Base-by-base conservation (phyloP, 2,113 vertebrate species). In the Trematocara stigmaticum region DNA sequence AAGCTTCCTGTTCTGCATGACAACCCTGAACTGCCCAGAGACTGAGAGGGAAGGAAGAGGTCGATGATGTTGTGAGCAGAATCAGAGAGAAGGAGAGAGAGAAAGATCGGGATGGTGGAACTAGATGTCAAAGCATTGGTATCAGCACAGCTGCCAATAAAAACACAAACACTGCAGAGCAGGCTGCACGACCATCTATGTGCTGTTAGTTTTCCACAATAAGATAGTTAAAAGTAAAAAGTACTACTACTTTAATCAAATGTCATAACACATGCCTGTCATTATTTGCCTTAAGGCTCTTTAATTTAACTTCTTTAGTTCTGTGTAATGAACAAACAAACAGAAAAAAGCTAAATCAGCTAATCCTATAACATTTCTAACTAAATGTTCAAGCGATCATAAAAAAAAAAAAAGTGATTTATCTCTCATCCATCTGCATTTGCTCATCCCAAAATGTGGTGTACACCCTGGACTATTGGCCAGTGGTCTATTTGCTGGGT, bases 1-100 rank as follows among this genome's bases (percentile, higher is more conserved):
- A 61, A 15, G 34, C 53, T 93, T 93, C 93, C 92, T 87, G 91
- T 23, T 91, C 88, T 92, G 90, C 78, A 90, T 34, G 81, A 90
- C 84, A 83, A 93, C 91, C 91, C 89, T 93, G 86, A 93, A 86
- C 80, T 38, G 82, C 45, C 38, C 84, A 56, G 52, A 83, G 80
- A 81, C 76, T 53, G 1, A 35, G 84, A 23, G 84, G 69, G 84
- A 79, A 83, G 23, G 53, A 79, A 8, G 64, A 87, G 90, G 85
- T 90, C 51, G 3, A 71, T 23, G 59, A n/a, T 79, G 83, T 38
- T 56, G 59, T 40, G 26, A 81, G 18, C 11, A 38, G 18, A 20
- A 15, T 15, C 26, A 64, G 59, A 64, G 34, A 12, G 59, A 64
- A 12, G 15, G 57, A 35, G 34, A 66, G 51, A 45, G 61, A 79